Evolutionary conservation across 2,888 invertebrate genomes (phyloP).

Genomic region (Caenorhabditis macrosperma): DNA sequence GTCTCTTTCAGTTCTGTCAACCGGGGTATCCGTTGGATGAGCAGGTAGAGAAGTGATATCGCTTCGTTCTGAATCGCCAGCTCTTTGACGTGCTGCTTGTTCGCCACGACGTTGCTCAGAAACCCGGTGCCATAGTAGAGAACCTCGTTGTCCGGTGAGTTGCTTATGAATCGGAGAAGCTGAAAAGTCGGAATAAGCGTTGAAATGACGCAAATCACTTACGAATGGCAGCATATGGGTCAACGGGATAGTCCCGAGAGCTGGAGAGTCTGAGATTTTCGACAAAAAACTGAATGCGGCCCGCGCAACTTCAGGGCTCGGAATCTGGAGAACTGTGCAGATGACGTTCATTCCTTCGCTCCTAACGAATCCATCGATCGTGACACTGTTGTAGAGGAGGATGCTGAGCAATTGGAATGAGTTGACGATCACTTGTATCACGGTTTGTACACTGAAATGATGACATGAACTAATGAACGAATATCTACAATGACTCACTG

Average conservation of each 20-base stretch:
- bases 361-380: conserved; percentile 32
- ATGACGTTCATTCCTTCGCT: conserved; percentile 5
- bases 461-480: neutral
- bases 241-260: conserved; percentile 14
- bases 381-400: conserved; percentile 26
- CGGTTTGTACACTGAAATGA: conserved; percentile 3
- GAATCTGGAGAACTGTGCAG: conserved; percentile 10
- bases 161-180: neutral
- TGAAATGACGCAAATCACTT: conserved; percentile 12
- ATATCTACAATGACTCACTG: neutral
- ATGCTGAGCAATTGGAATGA: conserved; percentile 24
- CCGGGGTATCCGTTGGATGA: conserved; percentile 12
- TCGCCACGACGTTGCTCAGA: conserved; percentile 47
- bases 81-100: conserved; percentile 44
- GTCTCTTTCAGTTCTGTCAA: conserved; percentile 8
- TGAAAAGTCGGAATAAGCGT: conserved; percentile 7
- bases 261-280: conserved; percentile 39
- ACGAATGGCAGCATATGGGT: conserved; percentile 27
- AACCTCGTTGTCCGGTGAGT: conserved; percentile 14
- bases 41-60: conserved; percentile 7
- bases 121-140: conserved; percentile 49
- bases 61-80: conserved; percentile 35
- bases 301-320: neutral
- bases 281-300: conserved; percentile 32
- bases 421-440: neutral